A percentile compares a stretch with the other conserved stretches of the same genome.
These are phyloP conservation scores for Scelioninae gen. 2 DNA, from an alignment of 2,888 invertebrate genomes.

Conservation along the genomic window DNA sequence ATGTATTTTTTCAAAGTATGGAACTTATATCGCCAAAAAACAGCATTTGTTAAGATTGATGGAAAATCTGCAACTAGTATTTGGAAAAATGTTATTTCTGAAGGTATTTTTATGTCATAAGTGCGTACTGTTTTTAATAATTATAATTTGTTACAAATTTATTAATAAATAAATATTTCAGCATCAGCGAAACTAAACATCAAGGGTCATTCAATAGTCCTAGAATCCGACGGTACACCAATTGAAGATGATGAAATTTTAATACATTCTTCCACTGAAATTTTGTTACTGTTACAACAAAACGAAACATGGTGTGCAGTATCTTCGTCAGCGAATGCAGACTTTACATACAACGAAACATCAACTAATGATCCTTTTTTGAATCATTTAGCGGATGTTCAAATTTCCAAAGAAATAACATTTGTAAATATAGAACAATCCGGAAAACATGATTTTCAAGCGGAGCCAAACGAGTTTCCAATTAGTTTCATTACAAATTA, in stretches of 20 bases:
- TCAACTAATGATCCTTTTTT: no score
- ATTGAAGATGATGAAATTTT: conserved; percentile 16
- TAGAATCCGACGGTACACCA: conserved; percentile 17
- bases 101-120: conserved; percentile 23
- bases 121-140: no score
- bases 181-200: conserved; percentile 11
- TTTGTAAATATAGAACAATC: background rate
- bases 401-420: no score
- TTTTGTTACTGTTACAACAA: conserved; percentile 1
- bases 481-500: conserved; percentile 1
- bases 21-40: conserved; percentile 4
- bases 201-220: conserved; percentile 10
- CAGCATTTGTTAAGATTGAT: conserved; percentile 7
- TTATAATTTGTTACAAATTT: conserved; percentile 2
- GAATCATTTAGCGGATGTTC: no score
- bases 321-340: background rate
- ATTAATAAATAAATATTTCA: conserved; percentile 17
- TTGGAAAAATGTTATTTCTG: conserved; percentile 3
- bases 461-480: no score
- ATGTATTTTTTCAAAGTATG: conserved; percentile 24
- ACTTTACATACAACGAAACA: background rate
- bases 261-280: background rate
- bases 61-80: background rate
- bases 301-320: conserved; percentile 4
- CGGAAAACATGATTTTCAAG: no score